Percentiles rank a stretch among this genome's conserved stretches.
Conservation (phyloP, 2,888 invertebrate genomes). For the Orthonevra nobilis region DNA sequence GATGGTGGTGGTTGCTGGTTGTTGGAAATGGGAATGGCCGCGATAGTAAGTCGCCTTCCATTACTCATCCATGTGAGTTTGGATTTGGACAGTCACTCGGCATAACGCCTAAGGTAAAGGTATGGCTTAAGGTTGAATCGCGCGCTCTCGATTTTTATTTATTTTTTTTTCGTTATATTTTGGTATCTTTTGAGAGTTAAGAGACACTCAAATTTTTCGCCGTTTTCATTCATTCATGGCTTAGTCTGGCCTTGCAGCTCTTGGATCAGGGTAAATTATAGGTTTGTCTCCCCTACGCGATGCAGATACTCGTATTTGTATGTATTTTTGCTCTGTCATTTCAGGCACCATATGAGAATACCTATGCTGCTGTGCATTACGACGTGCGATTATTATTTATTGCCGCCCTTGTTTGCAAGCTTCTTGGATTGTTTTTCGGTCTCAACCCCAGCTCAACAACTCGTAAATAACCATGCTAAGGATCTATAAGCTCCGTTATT, state of each 20-base stretch:
- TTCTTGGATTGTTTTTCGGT: slow-evolving; percentile 30
- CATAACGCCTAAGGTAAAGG: slow-evolving; percentile 24
- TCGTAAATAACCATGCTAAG: slow-evolving; percentile 67
- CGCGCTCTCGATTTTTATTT: slow-evolving; percentile 22
- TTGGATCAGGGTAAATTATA: slow-evolving; percentile 58
- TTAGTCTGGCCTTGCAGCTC: slow-evolving; percentile 10
- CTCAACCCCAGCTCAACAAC: slow-evolving; percentile 62
- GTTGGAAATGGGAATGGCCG: slow-evolving; percentile 62
- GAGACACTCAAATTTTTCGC: not conserved
- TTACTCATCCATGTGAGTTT: slow-evolving; percentile 55
- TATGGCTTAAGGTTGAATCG: slow-evolving; percentile 33
- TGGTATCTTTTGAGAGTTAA: no score
- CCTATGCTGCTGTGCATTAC: slow-evolving; percentile 40
- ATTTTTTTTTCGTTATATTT: no score
- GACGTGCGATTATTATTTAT: slow-evolving; percentile 70
- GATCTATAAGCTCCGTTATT: slow-evolving; percentile 69
- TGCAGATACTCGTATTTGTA: slow-evolving; percentile 9
- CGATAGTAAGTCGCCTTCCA: slow-evolving; percentile 65
- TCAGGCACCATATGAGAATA: no score
- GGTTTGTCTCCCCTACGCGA: slow-evolving; percentile 34
- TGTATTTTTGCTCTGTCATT: slow-evolving; percentile 65
- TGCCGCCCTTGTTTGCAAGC: slow-evolving; percentile 45
- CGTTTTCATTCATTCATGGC: slow-evolving; percentile 51
- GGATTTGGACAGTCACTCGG: slow-evolving; percentile 45
- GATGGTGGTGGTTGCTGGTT: slow-evolving; percentile 16